Base-by-base conservation (phyloP, 2,797 vertebrate species). In the Pseudomugil tenellus region DNA sequence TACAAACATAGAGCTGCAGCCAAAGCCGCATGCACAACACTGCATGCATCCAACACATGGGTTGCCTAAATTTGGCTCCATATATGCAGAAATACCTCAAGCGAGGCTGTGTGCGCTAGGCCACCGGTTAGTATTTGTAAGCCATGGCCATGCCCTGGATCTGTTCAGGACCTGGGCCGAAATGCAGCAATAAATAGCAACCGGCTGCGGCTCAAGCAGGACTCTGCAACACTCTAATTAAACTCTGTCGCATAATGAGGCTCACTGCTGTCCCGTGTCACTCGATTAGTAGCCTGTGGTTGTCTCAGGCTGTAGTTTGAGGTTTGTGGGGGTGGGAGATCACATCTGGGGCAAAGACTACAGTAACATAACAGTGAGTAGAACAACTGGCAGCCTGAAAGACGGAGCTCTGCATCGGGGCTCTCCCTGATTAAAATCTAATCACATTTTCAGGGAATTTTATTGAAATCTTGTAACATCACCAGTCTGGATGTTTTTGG, bases 241-340 rank as follows among this genome's bases (percentile, higher is more conserved):
- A 84, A 74, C 70, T 74, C 74, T 88, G 89, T 91, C 76, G 72
- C 89, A 87, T 93, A 91, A 91, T 79, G 87, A 88, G 88, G 70
- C 80, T 85, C 79, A 79, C 80, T 83, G 84, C 86, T 80, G 84
- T 81, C 77, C 73, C 31, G 58, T 87, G 86, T 89, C 75, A 81
- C 77, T 76, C 85, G 83, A 91, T 93, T 93, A 91, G 89, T 81
- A 91, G 84, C 72, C 72, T 88, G 88, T 77, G 90, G 88, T 77
- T 3, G 16, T 34, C 56, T 77, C 72, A 75, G 74, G 72, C 88
- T 90, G 66, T 85, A 89, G 90, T 93, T 93, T 92, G 80, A 76
- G 92, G 91, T 90, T 90, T 92, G 89, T 86, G 90, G 87, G 83
- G 89, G 91, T 77, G 87, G 87, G 79, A 77, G 83, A 89, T 80